A percentile compares a stretch with the other conserved stretches of the same genome.
phyloP scores from a whole-genome alignment of 2,888 invertebrate species.

The Choreutis nemorana region DNA sequence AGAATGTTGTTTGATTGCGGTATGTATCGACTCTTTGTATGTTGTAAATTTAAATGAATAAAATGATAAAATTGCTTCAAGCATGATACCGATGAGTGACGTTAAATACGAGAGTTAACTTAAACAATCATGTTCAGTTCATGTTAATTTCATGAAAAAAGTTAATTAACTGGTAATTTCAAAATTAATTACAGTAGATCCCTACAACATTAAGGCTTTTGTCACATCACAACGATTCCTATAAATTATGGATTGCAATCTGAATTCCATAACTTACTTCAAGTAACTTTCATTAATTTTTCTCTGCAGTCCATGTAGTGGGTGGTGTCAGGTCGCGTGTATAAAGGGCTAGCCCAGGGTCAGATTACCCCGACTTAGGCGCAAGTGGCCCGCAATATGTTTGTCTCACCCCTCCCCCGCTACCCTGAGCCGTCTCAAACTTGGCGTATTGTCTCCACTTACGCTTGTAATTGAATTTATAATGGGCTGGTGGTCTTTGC shows the following conservation, averaged over 20 bases:
- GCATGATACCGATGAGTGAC: too few relatives aligned
- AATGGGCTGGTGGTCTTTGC: conserved; percentile 58
- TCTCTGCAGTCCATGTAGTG: conserved; percentile 16
- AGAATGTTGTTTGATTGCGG: too few relatives aligned
- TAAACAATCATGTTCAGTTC: too few relatives aligned
- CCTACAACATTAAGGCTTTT: too few relatives aligned
- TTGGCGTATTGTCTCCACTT: conserved; percentile 44
- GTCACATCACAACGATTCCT: conserved; percentile 11
- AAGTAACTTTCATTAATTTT: conserved; percentile 1
- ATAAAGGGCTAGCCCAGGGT: conserved; percentile 37
- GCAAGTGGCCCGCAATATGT: conserved; percentile 48
- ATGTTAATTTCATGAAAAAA: too few relatives aligned
- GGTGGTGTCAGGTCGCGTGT: conserved; percentile 21
- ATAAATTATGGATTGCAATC: conserved; percentile 14
- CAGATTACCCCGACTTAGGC: conserved; percentile 35
- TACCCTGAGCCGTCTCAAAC: conserved; percentile 14
- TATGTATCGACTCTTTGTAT: too few relatives aligned
- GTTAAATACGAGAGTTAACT: too few relatives aligned
- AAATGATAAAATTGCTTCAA: too few relatives aligned
- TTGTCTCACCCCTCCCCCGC: conserved; percentile 21
- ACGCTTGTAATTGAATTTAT: conserved; percentile 59
- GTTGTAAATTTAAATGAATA: too few relatives aligned
- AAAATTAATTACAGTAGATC: too few relatives aligned
- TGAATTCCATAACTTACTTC: conserved; percentile 9
- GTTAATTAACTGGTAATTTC: too few relatives aligned